Evolutionary conservation across 2,888 invertebrate species (phyloP).

Genomic region (Phalangium opilio): DNA sequence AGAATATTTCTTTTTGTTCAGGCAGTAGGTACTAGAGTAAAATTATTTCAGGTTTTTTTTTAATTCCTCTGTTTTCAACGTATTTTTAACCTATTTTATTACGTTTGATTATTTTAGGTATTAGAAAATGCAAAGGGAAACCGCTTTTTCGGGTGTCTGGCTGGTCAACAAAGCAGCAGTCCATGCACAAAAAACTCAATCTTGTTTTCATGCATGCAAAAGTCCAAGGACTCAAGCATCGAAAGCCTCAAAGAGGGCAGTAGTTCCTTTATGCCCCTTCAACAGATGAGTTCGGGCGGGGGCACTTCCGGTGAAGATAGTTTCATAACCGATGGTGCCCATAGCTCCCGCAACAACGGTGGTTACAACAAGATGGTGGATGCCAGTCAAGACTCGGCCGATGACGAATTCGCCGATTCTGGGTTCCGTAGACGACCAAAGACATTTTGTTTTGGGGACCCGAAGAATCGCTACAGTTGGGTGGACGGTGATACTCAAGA

Average conservation of each 20-base stretch:
- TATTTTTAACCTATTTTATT: too few relatives aligned
- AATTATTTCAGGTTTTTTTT: too few relatives aligned
- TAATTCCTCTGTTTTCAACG: too few relatives aligned
- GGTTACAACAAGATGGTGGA: neutral
- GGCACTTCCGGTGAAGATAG: too few relatives aligned
- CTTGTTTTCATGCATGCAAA: constrained; percentile 16
- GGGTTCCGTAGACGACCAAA: constrained; percentile 65
- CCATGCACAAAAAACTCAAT: constrained; percentile 18
- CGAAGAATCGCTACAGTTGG: constrained; percentile 6
- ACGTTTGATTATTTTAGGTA: too few relatives aligned
- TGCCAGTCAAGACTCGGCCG: neutral
- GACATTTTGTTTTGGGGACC: constrained; percentile 43
- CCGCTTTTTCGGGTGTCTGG: constrained; percentile 18
- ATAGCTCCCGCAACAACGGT: too few relatives aligned
- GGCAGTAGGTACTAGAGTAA: too few relatives aligned
- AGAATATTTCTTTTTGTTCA: too few relatives aligned
- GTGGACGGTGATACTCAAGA: constrained; percentile 2
- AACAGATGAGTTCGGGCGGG: too few relatives aligned
- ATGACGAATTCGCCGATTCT: constrained; percentile 31
- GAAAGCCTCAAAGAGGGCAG: constrained; percentile 13
- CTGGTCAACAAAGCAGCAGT: constrained; percentile 16
- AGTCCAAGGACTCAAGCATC: constrained; percentile 13
- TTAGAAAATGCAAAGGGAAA: constrained; percentile 14
- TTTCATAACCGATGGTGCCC: too few relatives aligned
- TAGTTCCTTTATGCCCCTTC: neutral